Base-by-base conservation (phyloP, 1,140 invertebrate species). In the Pseudoatta argentina region DNA sequence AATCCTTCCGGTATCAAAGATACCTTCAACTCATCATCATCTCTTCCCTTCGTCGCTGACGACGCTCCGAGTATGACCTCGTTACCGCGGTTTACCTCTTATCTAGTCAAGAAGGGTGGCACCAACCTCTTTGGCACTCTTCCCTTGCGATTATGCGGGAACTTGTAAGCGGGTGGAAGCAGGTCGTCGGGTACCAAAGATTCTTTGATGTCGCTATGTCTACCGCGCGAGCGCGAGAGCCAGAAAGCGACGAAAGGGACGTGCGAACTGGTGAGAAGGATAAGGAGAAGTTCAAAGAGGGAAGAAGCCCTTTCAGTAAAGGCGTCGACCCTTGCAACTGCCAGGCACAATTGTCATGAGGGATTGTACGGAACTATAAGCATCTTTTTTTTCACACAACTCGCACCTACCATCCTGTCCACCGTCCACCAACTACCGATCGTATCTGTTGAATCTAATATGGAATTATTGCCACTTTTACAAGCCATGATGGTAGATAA, bases 161-260 rank as follows among this genome's bases (percentile, higher is more conserved):
- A 90, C 24, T 82, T 81, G 86, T 57, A 30, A 48, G 69, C 53
- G 73, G 79, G 57, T 79, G 69, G 89, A 55, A 69, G 75, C 76
- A 85, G 69, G 86, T 69, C 78, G 72, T 51, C 51, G 86, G 12
- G 34, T 87, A 88, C 75, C 69, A 87, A 86, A 88, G 83, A 66
- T 92, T 88, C 93, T 94, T 93, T 93, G 91, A 93, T 89, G 97
- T 88, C 97, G 93, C 98, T 91, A 3, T 94, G 97, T 27, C 94
- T 99, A 73, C 98, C 98, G 0, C 96, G 98, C 86, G 98, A 98
- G 69, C 79, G 86, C 63, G 78, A 69, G 76, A 86, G 78, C 86
- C 63, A 44, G 83, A 82, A 51, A 34, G 67, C 67, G 67, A 73
- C 67, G 66, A 66, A 44, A 34, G 73, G 16, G 75, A 85, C 75